Evolutionary conservation across 2,888 invertebrate species (phyloP), one percentile per base, ranked within the genome.

Genomic region (Chymomyza fuscimana): DNA sequence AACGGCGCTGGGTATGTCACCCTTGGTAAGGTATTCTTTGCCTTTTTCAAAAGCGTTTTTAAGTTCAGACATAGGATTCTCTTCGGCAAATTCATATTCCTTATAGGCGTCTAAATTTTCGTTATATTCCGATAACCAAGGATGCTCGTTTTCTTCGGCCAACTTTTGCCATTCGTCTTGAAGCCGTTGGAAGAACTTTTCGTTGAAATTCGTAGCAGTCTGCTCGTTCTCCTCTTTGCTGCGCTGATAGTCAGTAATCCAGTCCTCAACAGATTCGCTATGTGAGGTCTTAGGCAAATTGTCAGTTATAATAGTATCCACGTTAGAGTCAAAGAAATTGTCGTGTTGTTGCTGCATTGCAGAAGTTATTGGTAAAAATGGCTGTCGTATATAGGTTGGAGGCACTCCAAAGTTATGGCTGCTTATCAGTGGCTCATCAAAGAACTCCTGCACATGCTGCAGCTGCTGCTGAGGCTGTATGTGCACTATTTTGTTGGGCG

Each of bases 1-100:
- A 0, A 98, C 98, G 16, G 99, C 99, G 81, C 97, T 97, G 40
- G 99, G 97, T 78, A 99, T 94, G 92, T 99, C 99, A 10, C 98
- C 98, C 81, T 94, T 94, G 83, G 94, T 94, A 77, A 99, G 92
- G 89, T 96, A 95, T 82, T 95, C 94, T 89, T 97, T 95, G 0
- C 98, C 99, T 84, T 96, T 95, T 90, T 96, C 95, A 72, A 98
- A 94, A 0, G 98, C 96, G 92, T 96, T 95, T 65, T 93, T 93
- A 77, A 95, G 92, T 84, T 96, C 94, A 63, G 94, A 92, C 95
- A 98, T 95, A 12, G 97, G 96, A 93, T 99, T 99, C 51, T 97
- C 95, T 86, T 96, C 95, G 65, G 82, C 82, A 63, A 90, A 91
- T n/a, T 79, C 79, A 51, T 90, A 88, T 78, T 93, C 94, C 84